phyloP scores from a whole-genome alignment of 2,797 vertebrate genomes.

The Odontamblyopus rebecca region DNA sequence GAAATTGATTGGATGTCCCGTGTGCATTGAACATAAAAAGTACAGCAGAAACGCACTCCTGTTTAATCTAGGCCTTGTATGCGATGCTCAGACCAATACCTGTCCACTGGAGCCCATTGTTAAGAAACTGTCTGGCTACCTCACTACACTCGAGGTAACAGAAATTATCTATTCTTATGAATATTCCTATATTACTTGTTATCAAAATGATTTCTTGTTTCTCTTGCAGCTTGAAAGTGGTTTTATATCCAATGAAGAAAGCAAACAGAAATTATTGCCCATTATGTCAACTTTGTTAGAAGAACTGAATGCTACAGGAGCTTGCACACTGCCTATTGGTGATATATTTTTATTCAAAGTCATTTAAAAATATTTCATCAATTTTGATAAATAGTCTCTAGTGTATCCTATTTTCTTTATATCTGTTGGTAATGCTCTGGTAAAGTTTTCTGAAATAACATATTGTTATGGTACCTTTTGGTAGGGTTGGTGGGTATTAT shows the following conservation, averaged over 20 bases:
- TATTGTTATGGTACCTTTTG: too few relatives aligned
- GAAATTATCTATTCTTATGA: background rate
- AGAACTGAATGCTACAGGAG: constrained; percentile 92
- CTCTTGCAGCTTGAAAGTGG: constrained; percentile 89
- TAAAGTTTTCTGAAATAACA: too few relatives aligned
- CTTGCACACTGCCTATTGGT: constrained; percentile 95
- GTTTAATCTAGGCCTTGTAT: constrained; percentile 96
- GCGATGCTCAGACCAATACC: constrained; percentile 91
- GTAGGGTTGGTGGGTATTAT: too few relatives aligned
- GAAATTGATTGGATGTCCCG: constrained; percentile 95
- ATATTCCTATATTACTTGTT: background rate
- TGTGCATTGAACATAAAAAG: constrained; percentile 98
- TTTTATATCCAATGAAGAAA: constrained; percentile 96
- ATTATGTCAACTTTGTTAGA: constrained; percentile 96
- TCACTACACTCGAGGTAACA: constrained; percentile 93
- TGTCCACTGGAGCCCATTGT: constrained; percentile 95
- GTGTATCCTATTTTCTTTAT: background rate
- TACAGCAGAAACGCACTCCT: constrained; percentile 96
- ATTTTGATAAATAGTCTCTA: too few relatives aligned
- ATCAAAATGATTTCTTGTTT: constrained; percentile 9
- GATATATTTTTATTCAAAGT: constrained; percentile 23
- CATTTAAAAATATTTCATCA: background rate
- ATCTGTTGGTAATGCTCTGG: background rate
- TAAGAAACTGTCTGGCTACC: constrained; percentile 96
- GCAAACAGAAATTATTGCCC: constrained; percentile 94